Conservation (phyloP, 2,888 invertebrate species). For the Morpho helenor region DNA sequence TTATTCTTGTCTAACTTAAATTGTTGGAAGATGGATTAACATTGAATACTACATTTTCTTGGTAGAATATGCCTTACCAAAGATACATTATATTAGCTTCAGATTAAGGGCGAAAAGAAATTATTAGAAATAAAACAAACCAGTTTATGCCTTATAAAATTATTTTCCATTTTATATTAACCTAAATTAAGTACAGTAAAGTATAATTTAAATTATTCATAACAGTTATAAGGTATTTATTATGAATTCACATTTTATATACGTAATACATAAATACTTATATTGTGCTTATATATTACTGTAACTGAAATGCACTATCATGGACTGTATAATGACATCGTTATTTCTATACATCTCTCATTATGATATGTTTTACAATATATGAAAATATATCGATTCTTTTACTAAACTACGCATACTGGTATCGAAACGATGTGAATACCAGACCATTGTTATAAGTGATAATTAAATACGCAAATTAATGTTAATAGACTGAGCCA, state of each 20-base stretch:
- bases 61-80: too few species aligned
- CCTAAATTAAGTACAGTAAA: slow-evolving; percentile 72
- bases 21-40: too few species aligned
- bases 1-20: too few species aligned
- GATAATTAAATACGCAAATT: too few species aligned
- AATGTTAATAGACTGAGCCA: too few species aligned
- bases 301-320: slow-evolving; percentile 73
- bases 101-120: slow-evolving; percentile 7
- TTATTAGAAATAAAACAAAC: slow-evolving; percentile 10
- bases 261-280: slow-evolving; percentile 53
- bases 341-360: slow-evolving; percentile 36
- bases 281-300: slow-evolving; percentile 72
- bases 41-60: too few species aligned
- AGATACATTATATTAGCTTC: too few species aligned
- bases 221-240: slow-evolving; percentile 73
- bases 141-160: slow-evolving; percentile 62
- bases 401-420: not conserved
- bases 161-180: slow-evolving; percentile 71
- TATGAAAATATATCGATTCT: slow-evolving; percentile 35
- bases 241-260: slow-evolving; percentile 58
- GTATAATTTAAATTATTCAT: slow-evolving; percentile 68
- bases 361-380: slow-evolving; percentile 55
- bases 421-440: too few species aligned
- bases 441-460: too few species aligned
- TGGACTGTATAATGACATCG: slow-evolving; percentile 57